phyloP scores from a whole-genome alignment of 2,888 invertebrate species.

The Mycalesis mineus region DNA sequence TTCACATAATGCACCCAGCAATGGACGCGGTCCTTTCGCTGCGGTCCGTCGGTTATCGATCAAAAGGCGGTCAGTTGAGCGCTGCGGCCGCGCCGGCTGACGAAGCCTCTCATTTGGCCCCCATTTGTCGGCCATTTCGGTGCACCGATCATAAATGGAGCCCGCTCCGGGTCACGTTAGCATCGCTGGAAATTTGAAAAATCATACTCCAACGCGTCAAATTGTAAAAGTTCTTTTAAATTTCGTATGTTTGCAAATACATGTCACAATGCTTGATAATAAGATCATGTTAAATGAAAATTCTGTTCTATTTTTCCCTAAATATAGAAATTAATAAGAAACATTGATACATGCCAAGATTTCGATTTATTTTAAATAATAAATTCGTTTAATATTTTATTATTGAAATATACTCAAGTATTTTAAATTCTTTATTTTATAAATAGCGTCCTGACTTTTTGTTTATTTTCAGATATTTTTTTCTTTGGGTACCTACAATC shows the following conservation, averaged over 20 bases:
- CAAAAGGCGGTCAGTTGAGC: conserved; percentile 55
- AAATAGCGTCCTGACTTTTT: no score
- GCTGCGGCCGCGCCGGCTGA: conserved; percentile 63
- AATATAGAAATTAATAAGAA: no score
- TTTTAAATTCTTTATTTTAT: no score
- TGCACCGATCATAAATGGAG: conserved; percentile 76
- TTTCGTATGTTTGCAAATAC: conserved; percentile 12
- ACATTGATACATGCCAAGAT: no score
- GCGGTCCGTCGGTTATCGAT: conserved; percentile 28
- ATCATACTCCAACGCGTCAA: conserved; percentile 72
- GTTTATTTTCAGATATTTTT: no score
- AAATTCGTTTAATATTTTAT: no score
- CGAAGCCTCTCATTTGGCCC: conserved; percentile 77
- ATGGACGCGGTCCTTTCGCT: conserved; percentile 17
- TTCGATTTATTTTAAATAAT: no score
- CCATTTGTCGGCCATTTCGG: conserved; percentile 78
- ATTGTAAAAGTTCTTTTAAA: conserved; percentile 45
- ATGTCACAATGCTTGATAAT: no score
- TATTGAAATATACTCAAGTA: no score
- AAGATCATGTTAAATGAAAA: neutral
- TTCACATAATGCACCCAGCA: conserved; percentile 11
- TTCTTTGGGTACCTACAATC: no score
- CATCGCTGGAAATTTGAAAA: conserved; percentile 73
- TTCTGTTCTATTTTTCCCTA: no score
- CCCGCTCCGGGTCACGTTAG: conserved; percentile 74